phyloP scores from a whole-genome alignment of 2,113 vertebrate species.

The Chascanopsetta lugubris region DNA sequence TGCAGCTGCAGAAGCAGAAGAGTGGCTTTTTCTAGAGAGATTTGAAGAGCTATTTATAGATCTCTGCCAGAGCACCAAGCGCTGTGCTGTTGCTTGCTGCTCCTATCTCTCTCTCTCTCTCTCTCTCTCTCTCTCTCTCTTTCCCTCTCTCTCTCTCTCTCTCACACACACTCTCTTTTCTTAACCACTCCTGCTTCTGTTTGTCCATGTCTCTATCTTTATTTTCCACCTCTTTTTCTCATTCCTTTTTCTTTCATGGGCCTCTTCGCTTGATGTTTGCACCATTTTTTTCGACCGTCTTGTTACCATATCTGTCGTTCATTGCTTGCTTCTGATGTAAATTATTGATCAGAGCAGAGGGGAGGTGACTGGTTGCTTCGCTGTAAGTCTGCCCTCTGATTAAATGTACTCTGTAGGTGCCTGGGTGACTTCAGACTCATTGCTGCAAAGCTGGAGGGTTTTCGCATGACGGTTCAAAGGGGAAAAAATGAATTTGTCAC shows the following conservation, averaged over 20 bases:
- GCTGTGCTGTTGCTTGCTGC: constrained; percentile 77
- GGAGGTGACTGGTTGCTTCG: constrained; percentile 38
- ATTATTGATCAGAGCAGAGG: constrained; percentile 59
- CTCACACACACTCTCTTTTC: constrained; percentile 56
- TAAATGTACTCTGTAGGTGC: constrained; percentile 29
- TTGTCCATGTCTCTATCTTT: constrained; percentile 58
- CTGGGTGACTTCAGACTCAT: constrained; percentile 40
- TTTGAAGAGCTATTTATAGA: constrained; percentile 86
- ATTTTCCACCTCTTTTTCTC: constrained; percentile 19
- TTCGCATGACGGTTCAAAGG: constrained; percentile 21
- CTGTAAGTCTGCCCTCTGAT: constrained; percentile 37
- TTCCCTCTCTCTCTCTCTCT: constrained; percentile 46
- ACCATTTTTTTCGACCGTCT: background rate
- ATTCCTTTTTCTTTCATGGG: constrained; percentile 23
- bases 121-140: constrained; percentile 58
- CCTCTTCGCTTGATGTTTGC: constrained; percentile 12
- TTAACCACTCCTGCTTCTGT: too few species aligned
- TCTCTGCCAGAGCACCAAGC: constrained; percentile 79
- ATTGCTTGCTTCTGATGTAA: constrained; percentile 43
- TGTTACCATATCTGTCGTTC: constrained; percentile 23
- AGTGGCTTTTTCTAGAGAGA: constrained; percentile 81
- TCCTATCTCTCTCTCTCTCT: constrained; percentile 59
- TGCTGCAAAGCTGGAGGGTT: constrained; percentile 34
- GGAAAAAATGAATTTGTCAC: background rate
- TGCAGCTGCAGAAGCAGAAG: constrained; percentile 78